Conservation (phyloP, 2,797 vertebrate species). For the Leuciscus waleckii region DNA sequence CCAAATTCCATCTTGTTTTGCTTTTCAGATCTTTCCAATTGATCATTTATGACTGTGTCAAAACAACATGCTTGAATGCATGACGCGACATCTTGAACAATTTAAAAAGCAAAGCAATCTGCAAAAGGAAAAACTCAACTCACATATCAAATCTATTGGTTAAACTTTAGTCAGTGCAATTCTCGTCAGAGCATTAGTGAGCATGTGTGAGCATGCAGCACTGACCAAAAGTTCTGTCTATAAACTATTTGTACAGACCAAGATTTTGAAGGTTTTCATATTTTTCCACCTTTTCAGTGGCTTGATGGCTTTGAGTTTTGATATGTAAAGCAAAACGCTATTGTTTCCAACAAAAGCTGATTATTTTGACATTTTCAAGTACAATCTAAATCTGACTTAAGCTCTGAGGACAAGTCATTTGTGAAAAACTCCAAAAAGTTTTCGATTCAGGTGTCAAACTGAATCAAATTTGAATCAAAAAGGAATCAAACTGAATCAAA, state of each 20-base stretch:
- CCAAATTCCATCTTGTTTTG: constrained; percentile 41
- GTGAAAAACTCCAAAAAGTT: background rate
- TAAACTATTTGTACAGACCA: background rate
- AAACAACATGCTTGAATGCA: constrained; percentile 8
- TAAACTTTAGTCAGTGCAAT: constrained; percentile 2
- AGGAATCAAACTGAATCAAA: background rate
- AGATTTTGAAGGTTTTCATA: background rate
- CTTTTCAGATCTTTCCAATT: constrained; percentile 4
- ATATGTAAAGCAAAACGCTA: background rate
- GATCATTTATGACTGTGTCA: background rate
- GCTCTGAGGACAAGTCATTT: background rate
- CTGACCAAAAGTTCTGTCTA: background rate
- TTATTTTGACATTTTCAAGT: constrained; percentile 7
- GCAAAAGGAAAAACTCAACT: background rate
- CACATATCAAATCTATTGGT: background rate
- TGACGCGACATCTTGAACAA: background rate
- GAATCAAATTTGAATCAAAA: background rate
- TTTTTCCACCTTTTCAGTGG: background rate
- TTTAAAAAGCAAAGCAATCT: background rate
- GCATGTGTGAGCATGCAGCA: background rate
- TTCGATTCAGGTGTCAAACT: background rate
- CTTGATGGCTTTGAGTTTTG: background rate
- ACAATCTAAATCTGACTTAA: background rate
- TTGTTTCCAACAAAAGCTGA: background rate
- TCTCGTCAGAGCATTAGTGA: background rate